Base-by-base conservation (phyloP, 2,888 invertebrate species). In the Camponotus fellah region DNA sequence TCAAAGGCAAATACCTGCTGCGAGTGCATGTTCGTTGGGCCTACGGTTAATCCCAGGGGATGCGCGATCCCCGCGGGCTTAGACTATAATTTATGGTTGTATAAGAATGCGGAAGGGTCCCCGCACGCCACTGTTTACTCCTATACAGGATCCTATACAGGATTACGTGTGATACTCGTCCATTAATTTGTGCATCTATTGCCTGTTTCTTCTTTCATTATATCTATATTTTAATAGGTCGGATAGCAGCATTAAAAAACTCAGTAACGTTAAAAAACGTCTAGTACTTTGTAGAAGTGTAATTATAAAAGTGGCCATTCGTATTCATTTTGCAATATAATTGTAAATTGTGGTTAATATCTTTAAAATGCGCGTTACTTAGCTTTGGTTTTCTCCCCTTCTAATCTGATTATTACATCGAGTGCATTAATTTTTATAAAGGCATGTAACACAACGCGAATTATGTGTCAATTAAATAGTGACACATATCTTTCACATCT, bases 61-160 rank as follows among this genome's bases (percentile, higher is more conserved):
- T 85, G 82, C 86, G 84, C 85, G 88, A 89, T 90, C 89, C 91
- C 91, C 85, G 82, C 85, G 89, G 91, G 92, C 92, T 92, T 91
- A 91, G 91, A 92, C 91, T 91, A 93, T 94, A 93, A 94, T 94
- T 94, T 94, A 94, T 93, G 91, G 93, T 92, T 91, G 92, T 92
- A 91, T 94, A 94, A 94, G 94, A 94, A 93, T 93, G 93, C 92
- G 92, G 92, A 93, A 92, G 93, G 93, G 92, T 91, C 90, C 85
- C 90, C 87, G 53, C 53, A n/a, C 53, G 86, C 85, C 82, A 85
- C 92, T 93, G 93, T 94, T 92, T 93, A 92, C 92, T 87, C n/a
- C n/a, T n/a, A n/a, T n/a, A n/a, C n/a, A n/a, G n/a, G n/a, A 91
- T 92, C 91, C 91, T 91, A 91, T 89, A 92, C 87, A 88, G 91